phyloP scores from a whole-genome alignment of 1,140 invertebrate genomes.

The Drosophila athabasca region DNA sequence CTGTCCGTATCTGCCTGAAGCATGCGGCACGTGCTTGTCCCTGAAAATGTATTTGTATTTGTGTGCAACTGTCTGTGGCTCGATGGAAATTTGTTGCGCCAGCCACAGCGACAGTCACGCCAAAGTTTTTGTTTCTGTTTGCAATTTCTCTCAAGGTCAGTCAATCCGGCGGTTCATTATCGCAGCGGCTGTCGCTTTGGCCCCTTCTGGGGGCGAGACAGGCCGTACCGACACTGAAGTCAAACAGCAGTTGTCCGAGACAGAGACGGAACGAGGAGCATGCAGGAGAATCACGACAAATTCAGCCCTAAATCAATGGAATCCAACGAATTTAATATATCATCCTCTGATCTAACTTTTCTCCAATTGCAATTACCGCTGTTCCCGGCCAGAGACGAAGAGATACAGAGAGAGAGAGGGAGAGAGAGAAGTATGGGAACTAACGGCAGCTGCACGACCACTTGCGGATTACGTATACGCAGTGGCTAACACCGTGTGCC shows the following conservation, averaged over 20 bases:
- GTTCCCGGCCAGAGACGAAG: not conserved
- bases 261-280: constrained; percentile 7
- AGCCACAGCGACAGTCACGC: constrained; percentile 26
- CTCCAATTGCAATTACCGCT: not conserved
- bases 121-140: constrained; percentile 49
- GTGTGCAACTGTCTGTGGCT: constrained; percentile 13
- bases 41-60: constrained; percentile 12
- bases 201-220: not conserved
- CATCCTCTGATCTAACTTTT: not conserved
- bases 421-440: constrained; percentile 1
- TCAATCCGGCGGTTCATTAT: constrained; percentile 68
- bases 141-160: constrained; percentile 62
- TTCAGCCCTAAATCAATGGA: constrained; percentile 5
- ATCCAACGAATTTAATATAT: not conserved
- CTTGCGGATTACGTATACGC: constrained; percentile 66
- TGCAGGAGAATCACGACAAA: not conserved
- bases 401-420: not conserved
- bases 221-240: constrained; percentile 21
- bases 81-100: constrained; percentile 54
- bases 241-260: not conserved
- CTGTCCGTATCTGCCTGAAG: constrained; percentile 25
- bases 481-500: constrained; percentile 25
- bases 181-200: constrained; percentile 31
- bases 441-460: constrained; percentile 28
- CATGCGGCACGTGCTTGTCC: constrained; percentile 51